Evolutionary conservation across 2,888 invertebrate species (phyloP).

Genomic region (Teinopalpus imperialis): DNA sequence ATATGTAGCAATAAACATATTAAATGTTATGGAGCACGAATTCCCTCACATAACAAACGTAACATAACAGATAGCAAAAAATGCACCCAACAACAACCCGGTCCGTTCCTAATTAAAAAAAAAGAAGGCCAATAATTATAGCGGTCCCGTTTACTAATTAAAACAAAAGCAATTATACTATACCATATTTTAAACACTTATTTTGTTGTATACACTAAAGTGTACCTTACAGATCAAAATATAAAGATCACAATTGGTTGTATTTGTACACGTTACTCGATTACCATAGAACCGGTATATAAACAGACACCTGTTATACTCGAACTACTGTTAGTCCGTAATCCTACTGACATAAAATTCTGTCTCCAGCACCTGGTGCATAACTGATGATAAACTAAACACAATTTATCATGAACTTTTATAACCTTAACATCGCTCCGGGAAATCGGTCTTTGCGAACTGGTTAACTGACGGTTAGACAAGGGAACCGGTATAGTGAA

Average conservation of each 20-base stretch:
- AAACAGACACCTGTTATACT: constrained; percentile 47
- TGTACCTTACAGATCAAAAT: background rate
- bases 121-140: constrained; percentile 19
- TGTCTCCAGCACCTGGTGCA: constrained; percentile 47
- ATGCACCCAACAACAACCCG: background rate
- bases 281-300: constrained; percentile 10
- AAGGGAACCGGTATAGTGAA: background rate
- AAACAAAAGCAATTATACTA: constrained; percentile 24
- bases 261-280: background rate
- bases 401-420: constrained; percentile 10
- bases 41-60: no score
- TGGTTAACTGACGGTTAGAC: background rate
- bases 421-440: background rate
- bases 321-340: constrained; percentile 56
- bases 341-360: constrained; percentile 74
- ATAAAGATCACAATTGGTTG: background rate
- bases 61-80: no score
- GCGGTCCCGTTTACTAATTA: constrained; percentile 25
- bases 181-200: constrained; percentile 4
- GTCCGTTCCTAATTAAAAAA: background rate
- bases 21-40: no score
- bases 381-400: constrained; percentile 30
- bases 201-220: background rate
- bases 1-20: no score
- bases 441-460: background rate